Conservation (phyloP, 2,888 invertebrate genomes). For the Myopa testacea region DNA sequence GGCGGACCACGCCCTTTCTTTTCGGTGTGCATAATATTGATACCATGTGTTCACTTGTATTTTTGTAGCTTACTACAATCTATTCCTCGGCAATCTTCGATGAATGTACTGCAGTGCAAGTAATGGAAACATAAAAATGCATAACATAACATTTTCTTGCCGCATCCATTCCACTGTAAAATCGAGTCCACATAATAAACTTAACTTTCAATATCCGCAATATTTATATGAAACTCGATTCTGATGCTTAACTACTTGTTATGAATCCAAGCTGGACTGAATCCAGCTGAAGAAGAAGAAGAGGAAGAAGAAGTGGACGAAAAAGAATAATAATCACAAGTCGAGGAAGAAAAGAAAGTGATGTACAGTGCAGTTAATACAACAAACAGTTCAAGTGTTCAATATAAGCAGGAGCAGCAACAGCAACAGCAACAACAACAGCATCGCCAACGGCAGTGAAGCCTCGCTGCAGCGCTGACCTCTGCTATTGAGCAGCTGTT, state of each 20-base stretch:
- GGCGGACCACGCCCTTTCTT: too few relatives aligned
- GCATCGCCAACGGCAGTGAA: background rate
- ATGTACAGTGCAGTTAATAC: slow-evolving; percentile 26
- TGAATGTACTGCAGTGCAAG: too few relatives aligned
- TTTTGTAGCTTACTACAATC: too few relatives aligned
- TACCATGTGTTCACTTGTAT: too few relatives aligned
- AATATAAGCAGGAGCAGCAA: slow-evolving; percentile 15
- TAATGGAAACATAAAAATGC: too few relatives aligned
- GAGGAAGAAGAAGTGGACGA: background rate
- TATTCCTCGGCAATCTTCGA: too few relatives aligned
- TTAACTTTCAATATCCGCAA: slow-evolving; percentile 27
- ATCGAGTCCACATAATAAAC: background rate
- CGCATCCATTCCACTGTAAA: background rate
- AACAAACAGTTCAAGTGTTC: slow-evolving; percentile 31
- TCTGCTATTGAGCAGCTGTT: slow-evolving; percentile 29
- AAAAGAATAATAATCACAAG: too few relatives aligned
- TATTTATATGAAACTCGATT: slow-evolving; percentile 21
- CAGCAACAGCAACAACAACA: background rate
- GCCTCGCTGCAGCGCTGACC: slow-evolving; percentile 26
- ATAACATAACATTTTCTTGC: too few relatives aligned
- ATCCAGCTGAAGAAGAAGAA: background rate
- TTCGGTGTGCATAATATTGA: too few relatives aligned
- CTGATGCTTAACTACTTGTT: slow-evolving; percentile 17
- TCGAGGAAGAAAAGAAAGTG: background rate
- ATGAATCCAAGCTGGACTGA: slow-evolving; percentile 13